phyloP scores from a whole-genome alignment of 2,113 vertebrate species.

The Grammomys dolichurus region DNA sequence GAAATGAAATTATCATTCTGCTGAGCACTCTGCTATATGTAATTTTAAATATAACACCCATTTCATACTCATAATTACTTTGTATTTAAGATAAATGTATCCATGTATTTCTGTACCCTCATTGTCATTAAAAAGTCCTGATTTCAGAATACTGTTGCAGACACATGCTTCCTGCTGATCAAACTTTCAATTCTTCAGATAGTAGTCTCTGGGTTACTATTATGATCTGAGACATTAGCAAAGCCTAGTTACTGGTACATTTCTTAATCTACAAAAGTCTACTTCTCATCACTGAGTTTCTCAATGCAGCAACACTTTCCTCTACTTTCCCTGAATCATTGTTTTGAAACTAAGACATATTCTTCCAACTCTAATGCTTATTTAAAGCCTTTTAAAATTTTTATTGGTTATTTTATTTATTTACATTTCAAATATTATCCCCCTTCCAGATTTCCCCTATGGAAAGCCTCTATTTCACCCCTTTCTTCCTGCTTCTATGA shows the following conservation, averaged over 20 bases:
- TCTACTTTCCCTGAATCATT: neutral
- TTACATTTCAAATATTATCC: no score
- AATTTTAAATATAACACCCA: conserved; percentile 15
- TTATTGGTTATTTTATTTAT: no score
- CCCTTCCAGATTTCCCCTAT: no score
- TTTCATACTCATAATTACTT: neutral
- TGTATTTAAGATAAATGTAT: neutral
- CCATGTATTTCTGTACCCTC: neutral
- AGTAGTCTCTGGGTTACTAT: neutral
- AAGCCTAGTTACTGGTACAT: neutral
- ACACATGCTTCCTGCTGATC: neutral
- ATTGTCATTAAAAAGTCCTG: neutral
- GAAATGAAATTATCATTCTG: neutral
- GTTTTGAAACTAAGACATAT: neutral
- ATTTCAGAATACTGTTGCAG: neutral
- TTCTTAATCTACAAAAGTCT: neutral
- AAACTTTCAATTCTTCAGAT: neutral
- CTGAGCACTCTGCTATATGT: neutral
- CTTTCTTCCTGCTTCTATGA: no score
- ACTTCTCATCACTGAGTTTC: neutral
- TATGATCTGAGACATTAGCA: neutral
- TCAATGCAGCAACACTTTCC: neutral
- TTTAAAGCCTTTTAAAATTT: neutral
- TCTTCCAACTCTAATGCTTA: neutral
- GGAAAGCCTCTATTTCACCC: no score